Evolutionary conservation across 2,888 invertebrate genomes (phyloP), one percentile per base, ranked within the genome.

Genomic region (Ephialtes manifestator): DNA sequence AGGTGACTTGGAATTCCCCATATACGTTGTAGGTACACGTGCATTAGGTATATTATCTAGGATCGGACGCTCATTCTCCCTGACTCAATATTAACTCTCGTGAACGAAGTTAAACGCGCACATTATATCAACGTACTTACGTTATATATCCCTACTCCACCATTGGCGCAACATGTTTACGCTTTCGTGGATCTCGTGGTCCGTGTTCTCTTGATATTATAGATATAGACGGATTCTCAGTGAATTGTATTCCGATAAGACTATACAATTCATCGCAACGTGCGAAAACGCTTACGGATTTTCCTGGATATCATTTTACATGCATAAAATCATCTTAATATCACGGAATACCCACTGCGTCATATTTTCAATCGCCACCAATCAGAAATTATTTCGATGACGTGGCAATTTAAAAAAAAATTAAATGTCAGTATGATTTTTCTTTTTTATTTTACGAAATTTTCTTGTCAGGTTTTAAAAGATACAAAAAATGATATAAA

Each of bases 41-140:
- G 35, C 10, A 58, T 48, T 46, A 63, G 13, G 63, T 63, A 75
- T 75, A 31, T 39, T 63, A 60, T 60, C 46, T 63, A 48, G 8
- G 31, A 63, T 75, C 75, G 46, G 63, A 43, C 28, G 70, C 55
- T 39, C 10, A 39, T 31, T 63, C 39, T 48, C 35, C 60, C 46
- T 63, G 63, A 18, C 63, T 63, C 75, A 28, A 75, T 48, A n/a
- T 1, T 13, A 35, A 46, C 28, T 60, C 43, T 48, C 15, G 46
- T 74, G 58, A 48, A 43, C 60, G 39, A 13, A 48, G 28, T 43
- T 46, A 28, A 60, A 74, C 60, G 18, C 28, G 28, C 18, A 43
- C 46, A 13, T 58, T 43, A 48, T 28, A 46, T 18, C 20, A 46
- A 60, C 60, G n/a, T 24, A 55, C 11, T 11, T 13, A 35, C 35